Evolutionary conservation across 2,888 invertebrate genomes (phyloP).

Genomic region (Nephrocerus scutellatus): DNA sequence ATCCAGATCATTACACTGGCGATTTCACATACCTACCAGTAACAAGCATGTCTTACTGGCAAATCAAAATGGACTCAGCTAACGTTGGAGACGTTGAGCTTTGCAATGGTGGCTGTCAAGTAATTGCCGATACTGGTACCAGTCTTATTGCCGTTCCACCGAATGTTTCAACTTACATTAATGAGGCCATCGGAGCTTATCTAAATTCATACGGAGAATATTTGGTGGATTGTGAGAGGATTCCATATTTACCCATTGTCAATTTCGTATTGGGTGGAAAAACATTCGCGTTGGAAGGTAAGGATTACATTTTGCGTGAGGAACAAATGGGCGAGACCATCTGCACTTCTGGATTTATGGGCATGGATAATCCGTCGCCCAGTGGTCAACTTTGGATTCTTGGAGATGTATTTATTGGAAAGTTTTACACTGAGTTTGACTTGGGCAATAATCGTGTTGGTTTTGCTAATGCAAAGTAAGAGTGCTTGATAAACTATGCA

Average conservation of each 20-base stretch:
- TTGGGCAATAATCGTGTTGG: constrained; percentile 75
- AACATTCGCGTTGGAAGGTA: constrained; percentile 64
- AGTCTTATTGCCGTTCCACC: constrained; percentile 87
- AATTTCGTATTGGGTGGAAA: constrained; percentile 67
- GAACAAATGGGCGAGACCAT: constrained; percentile 70
- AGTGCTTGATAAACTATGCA: constrained; percentile 34
- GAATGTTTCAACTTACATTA: constrained; percentile 64
- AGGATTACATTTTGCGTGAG: constrained; percentile 78
- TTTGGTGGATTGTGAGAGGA: constrained; percentile 66
- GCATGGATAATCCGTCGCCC: constrained; percentile 65
- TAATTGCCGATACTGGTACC: constrained; percentile 93
- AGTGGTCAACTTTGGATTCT: constrained; percentile 93
- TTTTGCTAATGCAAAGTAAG: constrained; percentile 62
- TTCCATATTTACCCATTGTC: constrained; percentile 70
- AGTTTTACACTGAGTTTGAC: constrained; percentile 92
- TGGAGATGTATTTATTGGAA: constrained; percentile 93
- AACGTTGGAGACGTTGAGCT: constrained; percentile 51
- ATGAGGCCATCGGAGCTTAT: constrained; percentile 69
- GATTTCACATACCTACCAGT: constrained; percentile 64
- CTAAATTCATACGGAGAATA: constrained; percentile 64
- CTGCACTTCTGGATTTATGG: constrained; percentile 91
- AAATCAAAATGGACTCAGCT: constrained; percentile 77
- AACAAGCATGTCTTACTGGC: constrained; percentile 85
- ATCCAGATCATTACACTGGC: constrained; percentile 73
- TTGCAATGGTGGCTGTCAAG: constrained; percentile 76